Evolutionary conservation across 2,888 invertebrate genomes (phyloP).

Genomic region (Junonia oenone): DNA sequence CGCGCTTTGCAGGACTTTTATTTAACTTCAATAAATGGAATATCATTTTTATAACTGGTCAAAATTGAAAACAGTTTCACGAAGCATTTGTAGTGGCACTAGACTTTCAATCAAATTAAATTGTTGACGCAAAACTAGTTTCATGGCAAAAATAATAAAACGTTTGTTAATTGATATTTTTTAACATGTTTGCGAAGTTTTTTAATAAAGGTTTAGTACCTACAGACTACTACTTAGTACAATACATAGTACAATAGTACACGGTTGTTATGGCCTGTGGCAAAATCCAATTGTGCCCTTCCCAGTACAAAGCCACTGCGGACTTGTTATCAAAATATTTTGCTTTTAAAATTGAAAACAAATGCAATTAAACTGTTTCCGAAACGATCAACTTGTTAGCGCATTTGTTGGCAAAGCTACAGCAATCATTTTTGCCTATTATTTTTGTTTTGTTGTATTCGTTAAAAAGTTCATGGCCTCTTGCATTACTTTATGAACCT

Average conservation of each 20-base stretch:
- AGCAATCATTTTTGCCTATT: background rate
- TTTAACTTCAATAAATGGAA: background rate
- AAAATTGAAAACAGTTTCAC: background rate
- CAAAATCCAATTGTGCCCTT: too few relatives aligned
- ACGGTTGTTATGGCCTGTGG: too few relatives aligned
- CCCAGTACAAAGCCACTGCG: too few relatives aligned
- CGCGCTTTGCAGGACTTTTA: background rate
- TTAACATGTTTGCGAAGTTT: too few relatives aligned
- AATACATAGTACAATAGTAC: too few relatives aligned
- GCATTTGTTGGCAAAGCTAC: background rate
- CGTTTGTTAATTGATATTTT: background rate
- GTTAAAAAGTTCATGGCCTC: background rate
- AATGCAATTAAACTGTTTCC: background rate
- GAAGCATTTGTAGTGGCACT: background rate
- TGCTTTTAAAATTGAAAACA: background rate
- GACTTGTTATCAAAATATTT: background rate
- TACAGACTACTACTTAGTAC: too few relatives aligned
- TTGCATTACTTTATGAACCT: too few relatives aligned
- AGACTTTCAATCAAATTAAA: background rate
- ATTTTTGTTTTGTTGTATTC: too few relatives aligned
- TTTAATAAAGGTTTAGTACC: too few relatives aligned
- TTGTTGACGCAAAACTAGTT: background rate
- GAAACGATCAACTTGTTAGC: background rate
- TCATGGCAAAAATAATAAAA: background rate
- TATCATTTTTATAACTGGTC: background rate